These are phyloP conservation scores for Oceanites oceanicus DNA, from an alignment of 2,113 vertebrate genomes.

Conservation along the genomic window DNA sequence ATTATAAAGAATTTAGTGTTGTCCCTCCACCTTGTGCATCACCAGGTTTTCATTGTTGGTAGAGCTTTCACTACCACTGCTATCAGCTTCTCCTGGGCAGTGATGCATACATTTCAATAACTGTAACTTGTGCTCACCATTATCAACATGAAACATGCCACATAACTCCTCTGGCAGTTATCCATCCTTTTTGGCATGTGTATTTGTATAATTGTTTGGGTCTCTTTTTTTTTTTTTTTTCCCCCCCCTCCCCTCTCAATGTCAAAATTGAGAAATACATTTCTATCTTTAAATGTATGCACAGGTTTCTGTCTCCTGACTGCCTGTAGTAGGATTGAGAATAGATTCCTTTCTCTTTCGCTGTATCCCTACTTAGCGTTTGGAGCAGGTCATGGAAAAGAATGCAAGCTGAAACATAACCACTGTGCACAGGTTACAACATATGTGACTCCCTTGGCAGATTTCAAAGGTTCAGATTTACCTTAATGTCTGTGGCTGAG, in stretches of 20 bases:
- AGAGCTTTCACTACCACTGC: not conserved
- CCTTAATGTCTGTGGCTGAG: not conserved
- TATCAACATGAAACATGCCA: not conserved
- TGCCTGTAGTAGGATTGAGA: not conserved
- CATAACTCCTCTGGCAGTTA: not conserved
- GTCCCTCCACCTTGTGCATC: not conserved
- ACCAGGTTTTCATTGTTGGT: not conserved
- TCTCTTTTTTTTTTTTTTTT: no score
- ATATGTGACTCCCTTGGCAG: not conserved
- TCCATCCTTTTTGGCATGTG: not conserved
- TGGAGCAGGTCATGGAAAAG: not conserved
- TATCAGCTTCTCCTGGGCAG: not conserved
- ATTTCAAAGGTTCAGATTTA: not conserved
- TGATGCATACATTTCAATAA: not conserved
- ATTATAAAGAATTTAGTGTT: not conserved
- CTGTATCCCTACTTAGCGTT: not conserved
- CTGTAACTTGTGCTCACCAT: not conserved
- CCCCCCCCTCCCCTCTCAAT: no score
- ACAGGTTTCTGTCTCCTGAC: not conserved
- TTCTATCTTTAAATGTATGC: not conserved
- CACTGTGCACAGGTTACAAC: not conserved
- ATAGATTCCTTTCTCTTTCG: not conserved
- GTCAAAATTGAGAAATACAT: not conserved
- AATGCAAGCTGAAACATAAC: not conserved
- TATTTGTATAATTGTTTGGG: not conserved